Evolutionary conservation across 2,113 vertebrate genomes (phyloP).

Genomic region (Hippopotamus amphibius): DNA sequence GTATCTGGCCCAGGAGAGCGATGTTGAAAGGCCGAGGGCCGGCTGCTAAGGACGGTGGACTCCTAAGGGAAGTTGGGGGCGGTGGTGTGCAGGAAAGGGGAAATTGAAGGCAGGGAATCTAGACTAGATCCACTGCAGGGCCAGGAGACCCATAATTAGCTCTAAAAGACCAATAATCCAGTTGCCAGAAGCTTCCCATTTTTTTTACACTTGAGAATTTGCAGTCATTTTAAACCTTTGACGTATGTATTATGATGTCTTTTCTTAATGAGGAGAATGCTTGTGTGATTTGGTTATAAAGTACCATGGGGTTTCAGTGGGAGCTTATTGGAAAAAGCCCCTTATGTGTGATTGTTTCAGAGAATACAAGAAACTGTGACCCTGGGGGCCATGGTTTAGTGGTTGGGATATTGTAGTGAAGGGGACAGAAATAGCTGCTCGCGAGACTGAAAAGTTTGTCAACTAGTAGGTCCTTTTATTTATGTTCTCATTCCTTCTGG

Average conservation of each 20-base stretch:
- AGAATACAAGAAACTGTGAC: background rate
- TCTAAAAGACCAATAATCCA: background rate
- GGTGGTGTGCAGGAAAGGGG: rapidly evolving
- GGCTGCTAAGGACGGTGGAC: background rate
- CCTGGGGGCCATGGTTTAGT: background rate
- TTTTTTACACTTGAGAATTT: background rate
- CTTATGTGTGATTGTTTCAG: background rate
- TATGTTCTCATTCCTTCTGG: background rate
- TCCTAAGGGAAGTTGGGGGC: too few species aligned
- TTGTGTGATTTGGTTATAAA: background rate
- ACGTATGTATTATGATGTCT: background rate
- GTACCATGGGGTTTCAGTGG: background rate
- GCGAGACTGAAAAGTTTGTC: background rate
- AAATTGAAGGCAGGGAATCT: background rate
- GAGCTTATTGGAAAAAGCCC: background rate
- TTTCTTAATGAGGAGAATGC: background rate
- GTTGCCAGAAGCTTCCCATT: too few species aligned
- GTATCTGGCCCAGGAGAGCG: background rate
- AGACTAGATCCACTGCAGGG: background rate
- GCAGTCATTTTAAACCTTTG: background rate
- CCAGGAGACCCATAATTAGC: background rate
- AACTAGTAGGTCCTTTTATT: background rate
- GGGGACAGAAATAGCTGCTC: background rate
- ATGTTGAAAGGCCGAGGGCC: background rate
- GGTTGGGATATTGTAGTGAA: rapidly evolving